Evolutionary conservation across 2,113 vertebrate genomes (phyloP), one percentile per base, ranked within the genome.

Genomic region (Dinomys branickii): DNA sequence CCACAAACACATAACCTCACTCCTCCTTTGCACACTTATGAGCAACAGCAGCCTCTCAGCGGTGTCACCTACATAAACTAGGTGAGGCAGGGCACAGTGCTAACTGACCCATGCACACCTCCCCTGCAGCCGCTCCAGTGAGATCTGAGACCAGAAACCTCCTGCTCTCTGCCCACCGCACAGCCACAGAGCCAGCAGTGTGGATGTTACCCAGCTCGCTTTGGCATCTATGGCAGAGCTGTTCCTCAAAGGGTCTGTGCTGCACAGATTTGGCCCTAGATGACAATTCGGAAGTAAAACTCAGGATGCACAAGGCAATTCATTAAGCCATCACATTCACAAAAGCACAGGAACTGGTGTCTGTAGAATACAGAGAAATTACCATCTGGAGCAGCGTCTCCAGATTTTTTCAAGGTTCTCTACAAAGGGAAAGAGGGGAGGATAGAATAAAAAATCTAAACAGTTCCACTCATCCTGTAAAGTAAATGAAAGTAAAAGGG

Each of bases 301-400:
- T 58, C 85, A 35, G 61, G 85, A 81, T 38, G 30, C 84, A 91
- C 35, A 85, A 95, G 73, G 86, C 90, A 85, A 88, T 92, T 97
- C 93, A 93, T 85, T 90, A 97, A 88, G 85, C 80, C 41, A 67
- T 78, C 81, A 67, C 97, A 97, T 94, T 85, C 96, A 97, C 82
- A 92, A 95, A 97, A 95, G 88, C 78, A 75, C 59, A 14, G 85
- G 81, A 81, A 87, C 65, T 84, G 71, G 88, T 81, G 33, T 89
- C 85, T 85, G 44, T 9, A 88, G 84, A 90, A 59, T 50, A 90
- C 5, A 28, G 92, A 93, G 81, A 67, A 94, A 73, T 20, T 47
- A 30, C 95, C 97, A 97, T 96, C 94, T 97, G 95, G 52, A 94
- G 84, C 50, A 92, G 86, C 54, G 88, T 92, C 96, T 92, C 73